These are phyloP conservation scores for Candidula unifasciata DNA, from an alignment of 2,888 invertebrate genomes.

Conservation along the genomic window DNA sequence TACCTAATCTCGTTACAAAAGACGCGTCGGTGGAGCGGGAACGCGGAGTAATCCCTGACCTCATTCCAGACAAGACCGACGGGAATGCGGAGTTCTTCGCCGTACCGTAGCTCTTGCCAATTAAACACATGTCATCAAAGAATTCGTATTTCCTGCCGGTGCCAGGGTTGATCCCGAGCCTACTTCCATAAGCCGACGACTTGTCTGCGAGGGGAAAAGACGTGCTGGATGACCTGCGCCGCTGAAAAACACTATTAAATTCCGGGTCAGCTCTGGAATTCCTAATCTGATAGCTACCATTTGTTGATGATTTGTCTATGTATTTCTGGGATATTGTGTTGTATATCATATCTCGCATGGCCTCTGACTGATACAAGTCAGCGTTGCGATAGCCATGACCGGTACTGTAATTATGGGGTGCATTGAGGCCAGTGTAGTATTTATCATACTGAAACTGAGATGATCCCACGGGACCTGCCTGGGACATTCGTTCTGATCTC, in stretches of 20 bases:
- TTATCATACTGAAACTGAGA: background rate
- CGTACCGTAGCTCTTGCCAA: background rate
- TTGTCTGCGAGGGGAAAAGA: background rate
- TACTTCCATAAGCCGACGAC: background rate
- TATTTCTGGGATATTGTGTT: background rate
- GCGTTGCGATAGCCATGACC: no score
- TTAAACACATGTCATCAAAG: constrained; percentile 1
- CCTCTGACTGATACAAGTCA: background rate
- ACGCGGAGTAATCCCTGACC: background rate
- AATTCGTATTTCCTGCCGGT: background rate
- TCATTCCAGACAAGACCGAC: background rate
- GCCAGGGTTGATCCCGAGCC: background rate
- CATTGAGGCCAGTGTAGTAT: background rate
- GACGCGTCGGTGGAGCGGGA: constrained; percentile 2
- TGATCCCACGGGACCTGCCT: no score
- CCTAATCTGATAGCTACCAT: background rate
- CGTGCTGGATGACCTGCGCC: background rate
- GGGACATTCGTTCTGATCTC: background rate
- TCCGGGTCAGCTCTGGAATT: background rate
- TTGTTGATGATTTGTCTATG: background rate
- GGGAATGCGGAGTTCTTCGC: background rate
- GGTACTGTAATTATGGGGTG: no score
- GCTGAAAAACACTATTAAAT: background rate
- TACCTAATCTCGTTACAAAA: background rate
- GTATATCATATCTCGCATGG: constrained; percentile 9